Evolutionary conservation across 2,797 vertebrate species (phyloP).

Genomic region (Lerista edwardsae): DNA sequence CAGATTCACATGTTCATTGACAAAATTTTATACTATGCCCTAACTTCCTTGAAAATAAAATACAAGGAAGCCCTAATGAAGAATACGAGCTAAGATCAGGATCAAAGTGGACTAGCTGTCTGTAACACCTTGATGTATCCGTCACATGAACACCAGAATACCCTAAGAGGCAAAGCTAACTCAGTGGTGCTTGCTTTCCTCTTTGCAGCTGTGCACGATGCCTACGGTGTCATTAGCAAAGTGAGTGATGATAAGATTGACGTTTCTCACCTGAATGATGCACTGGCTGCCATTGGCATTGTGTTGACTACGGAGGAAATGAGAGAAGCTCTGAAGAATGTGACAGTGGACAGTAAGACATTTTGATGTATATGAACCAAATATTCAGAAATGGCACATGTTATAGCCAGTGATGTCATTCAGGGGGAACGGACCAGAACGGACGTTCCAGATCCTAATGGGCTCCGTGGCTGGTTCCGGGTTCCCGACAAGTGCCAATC

Average conservation of each 20-base stretch:
- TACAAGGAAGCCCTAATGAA: not conserved
- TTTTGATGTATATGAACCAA: not conserved
- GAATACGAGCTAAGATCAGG: not conserved
- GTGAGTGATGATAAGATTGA: conserved; percentile 49
- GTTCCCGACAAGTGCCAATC: too few species aligned
- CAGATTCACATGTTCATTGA: not conserved
- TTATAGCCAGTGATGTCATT: too few species aligned
- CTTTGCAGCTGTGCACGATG: conserved; percentile 8
- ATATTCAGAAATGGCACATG: not conserved
- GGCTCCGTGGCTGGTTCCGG: too few species aligned
- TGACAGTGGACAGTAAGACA: conserved; percentile 54
- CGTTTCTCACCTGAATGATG: conserved; percentile 25
- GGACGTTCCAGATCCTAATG: too few species aligned
- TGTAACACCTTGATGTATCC: not conserved
- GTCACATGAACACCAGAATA: not conserved
- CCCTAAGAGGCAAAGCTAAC: not conserved
- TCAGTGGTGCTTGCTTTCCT: not conserved
- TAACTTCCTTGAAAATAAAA: not conserved
- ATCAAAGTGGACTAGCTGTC: not conserved
- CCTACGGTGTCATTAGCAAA: conserved; percentile 4
- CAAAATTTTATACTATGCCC: not conserved
- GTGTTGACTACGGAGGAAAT: conserved; percentile 21
- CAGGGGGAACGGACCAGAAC: too few species aligned
- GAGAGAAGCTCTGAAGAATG: conserved; percentile 17
- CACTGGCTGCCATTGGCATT: conserved; percentile 43